Percentiles rank a stretch among this genome's conserved stretches.
These are phyloP conservation scores for Ibidorhyncha struthersii DNA, from an alignment of 2,113 vertebrate genomes.

Conservation along the genomic window DNA sequence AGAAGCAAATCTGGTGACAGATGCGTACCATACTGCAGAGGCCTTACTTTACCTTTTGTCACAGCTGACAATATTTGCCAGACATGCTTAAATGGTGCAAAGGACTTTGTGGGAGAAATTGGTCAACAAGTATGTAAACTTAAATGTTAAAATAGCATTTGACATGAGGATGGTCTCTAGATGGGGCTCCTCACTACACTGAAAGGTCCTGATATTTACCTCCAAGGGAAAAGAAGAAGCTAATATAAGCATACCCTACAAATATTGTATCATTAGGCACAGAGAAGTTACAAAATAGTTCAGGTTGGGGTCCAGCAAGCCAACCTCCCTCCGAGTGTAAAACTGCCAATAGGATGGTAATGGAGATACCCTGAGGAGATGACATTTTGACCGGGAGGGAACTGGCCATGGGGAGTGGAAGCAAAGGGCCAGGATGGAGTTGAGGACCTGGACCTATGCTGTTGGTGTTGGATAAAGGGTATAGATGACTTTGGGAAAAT, in stretches of 20 bases:
- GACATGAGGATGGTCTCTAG: not conserved
- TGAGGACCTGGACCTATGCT: not conserved
- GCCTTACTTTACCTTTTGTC: not conserved
- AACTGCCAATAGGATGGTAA: not conserved
- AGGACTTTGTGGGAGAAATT: not conserved
- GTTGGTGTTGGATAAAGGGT: not conserved
- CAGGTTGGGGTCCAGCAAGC: not conserved
- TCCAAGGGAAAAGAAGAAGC: not conserved
- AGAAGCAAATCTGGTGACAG: not conserved
- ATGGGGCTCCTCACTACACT: not conserved
- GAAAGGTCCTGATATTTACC: not conserved
- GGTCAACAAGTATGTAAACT: not conserved
- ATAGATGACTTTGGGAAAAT: not conserved
- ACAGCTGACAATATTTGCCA: not conserved
- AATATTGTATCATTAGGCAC: not conserved
- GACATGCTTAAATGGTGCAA: not conserved
- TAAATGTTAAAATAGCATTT: not conserved
- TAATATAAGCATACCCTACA: not conserved
- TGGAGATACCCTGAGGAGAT: not conserved
- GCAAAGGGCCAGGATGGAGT: not conserved
- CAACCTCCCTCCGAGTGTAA: not conserved
- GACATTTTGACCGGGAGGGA: not conserved
- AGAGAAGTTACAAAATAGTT: not conserved
- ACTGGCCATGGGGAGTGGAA: not conserved
- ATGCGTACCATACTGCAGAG: not conserved